These are phyloP conservation scores for Silvanus unidentatus DNA, from an alignment of 2,888 invertebrate species.

Conservation along the genomic window DNA sequence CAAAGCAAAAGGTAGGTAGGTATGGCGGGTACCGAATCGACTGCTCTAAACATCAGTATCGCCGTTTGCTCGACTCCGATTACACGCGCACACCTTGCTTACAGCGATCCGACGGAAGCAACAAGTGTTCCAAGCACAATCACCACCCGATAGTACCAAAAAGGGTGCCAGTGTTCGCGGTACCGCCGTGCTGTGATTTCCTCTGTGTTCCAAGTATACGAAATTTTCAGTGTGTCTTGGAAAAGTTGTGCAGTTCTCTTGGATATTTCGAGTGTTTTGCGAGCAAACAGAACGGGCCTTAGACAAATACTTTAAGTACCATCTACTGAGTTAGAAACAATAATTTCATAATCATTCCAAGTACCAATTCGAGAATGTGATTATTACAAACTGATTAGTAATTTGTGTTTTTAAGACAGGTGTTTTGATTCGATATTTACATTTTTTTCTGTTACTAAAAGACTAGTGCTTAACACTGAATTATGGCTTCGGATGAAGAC, in stretches of 20 bases:
- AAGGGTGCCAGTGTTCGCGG: too few species aligned
- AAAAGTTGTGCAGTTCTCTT: background rate
- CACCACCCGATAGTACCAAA: background rate
- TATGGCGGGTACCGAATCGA: slow-evolving; percentile 36
- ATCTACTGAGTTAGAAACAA: too few species aligned
- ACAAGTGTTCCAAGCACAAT: slow-evolving; percentile 22
- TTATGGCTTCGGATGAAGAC: slow-evolving; percentile 48
- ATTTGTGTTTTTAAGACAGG: slow-evolving; percentile 25
- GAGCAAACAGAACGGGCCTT: slow-evolving; percentile 17
- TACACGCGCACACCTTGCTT: slow-evolving; percentile 22
- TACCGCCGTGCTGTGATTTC: too few species aligned
- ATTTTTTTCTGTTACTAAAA: slow-evolving; percentile 5
- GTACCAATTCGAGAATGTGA: slow-evolving; percentile 28
- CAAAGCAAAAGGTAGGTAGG: slow-evolving; percentile 20
- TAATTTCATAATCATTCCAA: slow-evolving; percentile 26
- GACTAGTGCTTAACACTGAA: too few species aligned
- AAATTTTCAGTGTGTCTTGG: too few species aligned
- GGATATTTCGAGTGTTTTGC: slow-evolving; percentile 15
- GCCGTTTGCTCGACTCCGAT: slow-evolving; percentile 30
- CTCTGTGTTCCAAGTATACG: too few species aligned
- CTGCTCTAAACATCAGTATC: slow-evolving; percentile 35
- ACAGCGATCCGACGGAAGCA: slow-evolving; percentile 26
- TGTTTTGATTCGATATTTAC: slow-evolving; percentile 1
- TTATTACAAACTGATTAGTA: slow-evolving; percentile 26
- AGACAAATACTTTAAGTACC: too few species aligned